A percentile compares a stretch with the other conserved stretches of the same genome.
phyloP scores from a whole-genome alignment of 1,140 invertebrate genomes.

The Eueides isabella region DNA sequence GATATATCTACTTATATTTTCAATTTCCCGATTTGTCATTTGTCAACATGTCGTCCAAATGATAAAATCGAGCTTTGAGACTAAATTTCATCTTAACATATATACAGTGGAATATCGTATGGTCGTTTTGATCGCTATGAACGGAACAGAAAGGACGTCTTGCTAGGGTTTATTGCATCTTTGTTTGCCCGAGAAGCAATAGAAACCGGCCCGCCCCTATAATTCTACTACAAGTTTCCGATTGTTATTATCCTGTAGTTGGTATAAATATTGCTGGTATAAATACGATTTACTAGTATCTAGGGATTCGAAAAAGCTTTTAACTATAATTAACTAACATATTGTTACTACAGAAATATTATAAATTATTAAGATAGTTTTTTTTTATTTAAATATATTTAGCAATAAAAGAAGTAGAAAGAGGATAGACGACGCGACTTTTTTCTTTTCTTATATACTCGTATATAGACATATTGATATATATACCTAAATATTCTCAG shows the following conservation, averaged over 20 bases:
- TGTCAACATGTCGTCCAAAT: slow-evolving; percentile 2
- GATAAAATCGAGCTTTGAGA: not conserved
- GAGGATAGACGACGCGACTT: no score
- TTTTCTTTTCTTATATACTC: no score
- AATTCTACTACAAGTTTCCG: slow-evolving; percentile 63
- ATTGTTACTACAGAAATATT: not conserved
- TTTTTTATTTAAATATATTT: no score
- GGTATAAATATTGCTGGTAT: slow-evolving; percentile 22
- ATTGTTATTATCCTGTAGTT: slow-evolving; percentile 60
- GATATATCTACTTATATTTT: not conserved
- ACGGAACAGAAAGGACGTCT: slow-evolving; percentile 41
- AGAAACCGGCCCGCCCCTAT: slow-evolving; percentile 45
- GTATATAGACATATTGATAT: no score
- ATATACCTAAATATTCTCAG: no score
- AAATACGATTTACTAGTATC: slow-evolving; percentile 18
- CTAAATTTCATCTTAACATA: not conserved
- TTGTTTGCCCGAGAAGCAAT: slow-evolving; percentile 70
- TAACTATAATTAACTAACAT: not conserved
- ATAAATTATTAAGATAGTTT: not conserved
- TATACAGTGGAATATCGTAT: not conserved
- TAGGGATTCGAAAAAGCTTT: not conserved
- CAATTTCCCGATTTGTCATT: not conserved
- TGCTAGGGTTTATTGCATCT: slow-evolving; percentile 69
- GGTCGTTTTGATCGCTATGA: not conserved
- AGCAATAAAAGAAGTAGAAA: no score